These are phyloP conservation scores for Anser brachyrhynchus DNA, from an alignment of 2,113 vertebrate genomes.

Conservation along the genomic window DNA sequence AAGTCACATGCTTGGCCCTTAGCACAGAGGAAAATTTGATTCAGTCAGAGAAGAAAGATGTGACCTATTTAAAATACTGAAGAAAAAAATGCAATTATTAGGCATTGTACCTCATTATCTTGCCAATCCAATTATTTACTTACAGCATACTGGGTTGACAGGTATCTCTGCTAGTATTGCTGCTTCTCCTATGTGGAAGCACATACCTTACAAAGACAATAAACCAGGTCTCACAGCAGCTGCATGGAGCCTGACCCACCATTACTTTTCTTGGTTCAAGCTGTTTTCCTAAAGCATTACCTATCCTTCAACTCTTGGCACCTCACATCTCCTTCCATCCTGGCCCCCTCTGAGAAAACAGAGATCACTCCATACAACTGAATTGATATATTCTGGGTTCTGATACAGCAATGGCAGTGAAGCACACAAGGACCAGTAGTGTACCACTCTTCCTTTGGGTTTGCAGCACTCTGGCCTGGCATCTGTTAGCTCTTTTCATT, in stretches of 20 bases:
- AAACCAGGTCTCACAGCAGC: neutral
- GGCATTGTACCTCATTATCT: neutral
- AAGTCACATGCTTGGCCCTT: conserved; percentile 45
- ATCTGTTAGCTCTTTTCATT: conserved; percentile 19
- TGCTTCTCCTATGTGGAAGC: neutral
- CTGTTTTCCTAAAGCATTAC: neutral
- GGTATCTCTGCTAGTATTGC: neutral
- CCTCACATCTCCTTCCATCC: neutral
- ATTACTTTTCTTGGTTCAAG: neutral
- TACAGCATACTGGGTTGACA: neutral
- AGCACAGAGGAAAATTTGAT: neutral
- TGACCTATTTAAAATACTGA: conserved; percentile 35
- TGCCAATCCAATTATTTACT: neutral
- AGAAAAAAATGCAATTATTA: neutral
- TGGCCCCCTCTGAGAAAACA: neutral
- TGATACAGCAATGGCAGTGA: neutral
- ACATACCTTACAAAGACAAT: neutral
- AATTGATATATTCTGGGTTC: neutral
- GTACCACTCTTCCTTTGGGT: neutral
- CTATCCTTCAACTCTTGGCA: neutral
- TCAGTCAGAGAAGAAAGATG: neutral
- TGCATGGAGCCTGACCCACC: neutral
- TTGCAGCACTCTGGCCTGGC: neutral
- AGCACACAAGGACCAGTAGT: neutral
- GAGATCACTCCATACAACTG: neutral